Percentiles rank a stretch among this genome's conserved stretches.
Evolutionary conservation across 2,113 vertebrate genomes (phyloP).

Genomic region (Cynoglossus semilaevis): DNA sequence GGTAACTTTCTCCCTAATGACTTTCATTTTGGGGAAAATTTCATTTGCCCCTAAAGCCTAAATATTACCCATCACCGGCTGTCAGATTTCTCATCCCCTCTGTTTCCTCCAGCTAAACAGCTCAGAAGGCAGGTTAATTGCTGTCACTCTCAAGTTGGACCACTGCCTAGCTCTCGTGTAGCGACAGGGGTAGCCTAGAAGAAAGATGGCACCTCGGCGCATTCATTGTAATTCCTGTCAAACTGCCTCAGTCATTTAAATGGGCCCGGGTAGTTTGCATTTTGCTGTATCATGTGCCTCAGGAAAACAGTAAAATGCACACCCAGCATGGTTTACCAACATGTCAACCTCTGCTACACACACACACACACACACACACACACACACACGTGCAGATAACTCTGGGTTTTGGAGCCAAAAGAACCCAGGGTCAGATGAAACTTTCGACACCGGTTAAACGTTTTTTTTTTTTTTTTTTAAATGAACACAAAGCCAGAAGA

Average conservation of each 20-base stretch:
- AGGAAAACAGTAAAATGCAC: conserved; percentile 37
- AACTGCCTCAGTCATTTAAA: conserved; percentile 62
- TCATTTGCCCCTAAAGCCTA: conserved; percentile 96
- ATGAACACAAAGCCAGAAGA: no score
- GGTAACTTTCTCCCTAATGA: conserved; percentile 86
- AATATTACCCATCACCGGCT: conserved; percentile 98
- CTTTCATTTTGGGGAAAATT: conserved; percentile 89
- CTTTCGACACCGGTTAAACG: no score
- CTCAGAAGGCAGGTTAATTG: conserved; percentile 99
- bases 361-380: no score
- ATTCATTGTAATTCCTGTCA: conserved; percentile 69
- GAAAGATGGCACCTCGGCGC: conserved; percentile 63
- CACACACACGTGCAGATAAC: neutral
- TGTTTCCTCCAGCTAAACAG: conserved; percentile 99
- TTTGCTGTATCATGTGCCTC: conserved; percentile 61
- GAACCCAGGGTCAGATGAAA: conserved; percentile 5
- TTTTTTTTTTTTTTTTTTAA: no score
- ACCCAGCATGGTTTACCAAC: conserved; percentile 43
- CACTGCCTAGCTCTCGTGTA: conserved; percentile 78
- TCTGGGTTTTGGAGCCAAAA: conserved; percentile 1
- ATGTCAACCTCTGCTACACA: conserved; percentile 6
- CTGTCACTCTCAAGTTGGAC: conserved; percentile 99
- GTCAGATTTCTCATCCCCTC: conserved; percentile 96
- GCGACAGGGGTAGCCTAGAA: conserved; percentile 53
- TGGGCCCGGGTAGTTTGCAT: conserved; percentile 51